Percentiles rank a stretch among this genome's conserved stretches.
Evolutionary conservation across 2,113 vertebrate genomes (phyloP).

Genomic region (Crotalus horridus): DNA sequence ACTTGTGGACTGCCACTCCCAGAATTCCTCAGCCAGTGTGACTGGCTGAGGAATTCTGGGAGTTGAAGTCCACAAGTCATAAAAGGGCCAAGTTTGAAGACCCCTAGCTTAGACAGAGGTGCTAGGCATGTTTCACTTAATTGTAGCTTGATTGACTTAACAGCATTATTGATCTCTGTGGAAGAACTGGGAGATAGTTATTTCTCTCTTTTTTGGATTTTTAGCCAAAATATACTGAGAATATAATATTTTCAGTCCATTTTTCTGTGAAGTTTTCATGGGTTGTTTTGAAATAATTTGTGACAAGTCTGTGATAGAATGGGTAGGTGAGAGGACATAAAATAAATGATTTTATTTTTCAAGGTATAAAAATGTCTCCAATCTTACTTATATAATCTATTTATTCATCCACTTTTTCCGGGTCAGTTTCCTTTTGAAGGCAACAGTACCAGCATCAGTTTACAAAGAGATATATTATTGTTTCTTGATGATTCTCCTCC

Average conservation of each 20-base stretch:
- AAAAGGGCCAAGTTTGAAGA: too few relatives aligned
- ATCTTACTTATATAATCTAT: not conserved
- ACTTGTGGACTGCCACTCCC: too few relatives aligned
- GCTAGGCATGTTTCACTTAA: not conserved
- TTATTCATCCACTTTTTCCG: conserved; percentile 2
- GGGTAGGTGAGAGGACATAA: not conserved
- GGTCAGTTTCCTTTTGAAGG: conserved; percentile 35
- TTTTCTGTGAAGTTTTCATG: not conserved
- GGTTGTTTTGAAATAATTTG: too few relatives aligned
- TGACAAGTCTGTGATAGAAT: not conserved
- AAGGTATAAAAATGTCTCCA: not conserved
- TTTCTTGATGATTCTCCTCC: conserved; percentile 66
- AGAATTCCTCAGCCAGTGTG: too few relatives aligned
- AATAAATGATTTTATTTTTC: not conserved
- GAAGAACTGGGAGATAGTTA: not conserved
- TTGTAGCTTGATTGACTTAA: not conserved
- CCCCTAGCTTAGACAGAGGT: too few relatives aligned
- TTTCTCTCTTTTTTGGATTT: not conserved
- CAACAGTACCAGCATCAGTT: not conserved
- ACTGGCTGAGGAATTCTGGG: too few relatives aligned
- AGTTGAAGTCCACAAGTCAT: too few relatives aligned
- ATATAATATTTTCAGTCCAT: not conserved
- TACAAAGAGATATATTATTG: conserved; percentile 52
- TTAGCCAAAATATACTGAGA: not conserved
- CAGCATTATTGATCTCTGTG: not conserved